These are phyloP conservation scores for Todiramphus chloris DNA, from an alignment of 2,113 vertebrate genomes.

Conservation along the genomic window DNA sequence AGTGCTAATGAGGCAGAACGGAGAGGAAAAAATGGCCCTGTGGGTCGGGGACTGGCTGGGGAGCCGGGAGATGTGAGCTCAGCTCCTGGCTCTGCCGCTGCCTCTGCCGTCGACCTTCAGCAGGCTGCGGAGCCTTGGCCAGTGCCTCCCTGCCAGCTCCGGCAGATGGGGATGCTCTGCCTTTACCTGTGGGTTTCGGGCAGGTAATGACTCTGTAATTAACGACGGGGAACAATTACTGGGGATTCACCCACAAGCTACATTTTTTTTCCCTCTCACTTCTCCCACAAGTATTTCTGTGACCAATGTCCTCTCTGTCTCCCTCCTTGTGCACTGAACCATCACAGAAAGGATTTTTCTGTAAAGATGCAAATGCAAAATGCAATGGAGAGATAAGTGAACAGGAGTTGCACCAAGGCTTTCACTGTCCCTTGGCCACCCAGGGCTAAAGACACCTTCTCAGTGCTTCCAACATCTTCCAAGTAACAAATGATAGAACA, in stretches of 20 bases:
- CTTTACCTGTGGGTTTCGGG: neutral
- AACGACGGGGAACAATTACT: accelerated
- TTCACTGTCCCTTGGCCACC: accelerated
- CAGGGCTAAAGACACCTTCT: neutral
- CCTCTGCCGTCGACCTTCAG: neutral
- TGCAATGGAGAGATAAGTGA: neutral
- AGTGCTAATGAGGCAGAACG: slow-evolving; percentile 65
- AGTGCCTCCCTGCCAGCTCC: neutral
- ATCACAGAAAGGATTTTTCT: neutral
- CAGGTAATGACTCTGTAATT: neutral
- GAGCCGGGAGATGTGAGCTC: slow-evolving; percentile 65
- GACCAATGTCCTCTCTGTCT: accelerated
- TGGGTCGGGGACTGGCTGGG: slow-evolving; percentile 57
- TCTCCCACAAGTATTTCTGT: neutral
- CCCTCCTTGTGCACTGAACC: neutral
- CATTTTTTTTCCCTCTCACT: accelerated
- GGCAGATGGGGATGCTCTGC: neutral
- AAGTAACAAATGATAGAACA: neutral
- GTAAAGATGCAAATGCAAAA: neutral
- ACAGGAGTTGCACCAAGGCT: accelerated
- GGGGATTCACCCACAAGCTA: neutral
- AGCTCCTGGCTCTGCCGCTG: slow-evolving; percentile 35
- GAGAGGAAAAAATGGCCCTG: slow-evolving; percentile 67
- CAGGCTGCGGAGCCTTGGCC: neutral
- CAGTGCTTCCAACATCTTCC: neutral